Evolutionary conservation across 1,140 invertebrate genomes (phyloP), one percentile per base, ranked within the genome.

Genomic region (Bombus pyrosoma): DNA sequence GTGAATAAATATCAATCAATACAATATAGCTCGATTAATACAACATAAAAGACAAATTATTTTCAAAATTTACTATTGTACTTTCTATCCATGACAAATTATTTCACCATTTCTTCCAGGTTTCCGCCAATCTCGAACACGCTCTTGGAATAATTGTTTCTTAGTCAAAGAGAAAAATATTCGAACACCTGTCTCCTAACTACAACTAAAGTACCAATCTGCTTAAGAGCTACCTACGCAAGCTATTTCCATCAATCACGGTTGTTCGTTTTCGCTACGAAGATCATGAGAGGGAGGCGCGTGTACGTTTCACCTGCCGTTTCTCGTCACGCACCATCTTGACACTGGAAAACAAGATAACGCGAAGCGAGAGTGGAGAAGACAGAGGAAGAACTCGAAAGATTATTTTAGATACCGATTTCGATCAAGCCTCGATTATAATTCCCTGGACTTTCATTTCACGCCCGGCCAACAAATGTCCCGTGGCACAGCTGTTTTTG

Each of bases 401-500:
- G n/a, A 53, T 57, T 74, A 68, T 76, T 79, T 72, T 73, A 32
- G 25, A 80, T 34, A 13, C n/a, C 10, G 12, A 69, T 84, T 85
- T 81, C 83, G 77, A 73, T 80, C 47, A 2, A 53, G 47, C 18
- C 6, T 53, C 47, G 47, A 53, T 86, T 86, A 86, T 66, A 89
- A 89, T 89, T 89, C 74, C 89, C 86, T 62, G 80, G 71, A 86
- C 80, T 90, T 90, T 90, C 87, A 90, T 90, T 90, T 90, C 86
- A 87, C 76, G 83, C 80, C 81, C 41, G 75, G 64, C 64, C 77
- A 87, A 87, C 89, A 89, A 89, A 89, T 83, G 76, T 83, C 80
- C 66, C 86, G 53, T 86, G 89, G 86, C 89, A 80, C 89, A 90
- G 88, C 89, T 90, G 89, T 88, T 90, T 90, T 90, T 90, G 89